These are phyloP conservation scores for Coelinius sp. DNA, from an alignment of 2,888 invertebrate species.

Conservation along the genomic window DNA sequence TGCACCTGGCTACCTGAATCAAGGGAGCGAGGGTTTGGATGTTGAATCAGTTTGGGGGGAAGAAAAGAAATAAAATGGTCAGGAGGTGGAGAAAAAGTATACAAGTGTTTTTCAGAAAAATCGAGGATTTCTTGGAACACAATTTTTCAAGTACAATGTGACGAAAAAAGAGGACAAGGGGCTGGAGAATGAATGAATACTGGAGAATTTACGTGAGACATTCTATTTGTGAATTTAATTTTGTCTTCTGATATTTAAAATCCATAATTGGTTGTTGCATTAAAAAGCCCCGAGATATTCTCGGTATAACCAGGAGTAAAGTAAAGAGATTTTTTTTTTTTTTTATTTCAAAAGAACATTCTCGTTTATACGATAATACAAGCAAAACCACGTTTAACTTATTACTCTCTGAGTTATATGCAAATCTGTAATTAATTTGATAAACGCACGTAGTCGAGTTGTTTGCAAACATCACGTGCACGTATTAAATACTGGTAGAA, in stretches of 20 bases:
- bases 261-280: conserved; percentile 44
- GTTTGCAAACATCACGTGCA: conserved; percentile 29
- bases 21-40: conserved; percentile 13
- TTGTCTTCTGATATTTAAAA: conserved; percentile 22
- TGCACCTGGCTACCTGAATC: conserved; percentile 63
- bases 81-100: not conserved
- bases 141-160: not conserved
- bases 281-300: conserved; percentile 2
- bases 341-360: conserved; percentile 4
- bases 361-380: not conserved
- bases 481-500: not conserved
- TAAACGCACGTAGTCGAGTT: conserved; percentile 45
- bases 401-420: conserved; percentile 38
- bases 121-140: conserved; percentile 17
- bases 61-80: not conserved
- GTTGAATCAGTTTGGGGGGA: conserved; percentile 15
- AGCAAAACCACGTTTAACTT: not conserved
- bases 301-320: not conserved
- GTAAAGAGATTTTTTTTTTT: conserved; percentile 1
- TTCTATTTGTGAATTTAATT: not conserved
- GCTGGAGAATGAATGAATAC: not conserved
- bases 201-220: conserved; percentile 8
- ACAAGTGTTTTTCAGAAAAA: conserved; percentile 16
- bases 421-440: conserved; percentile 56
- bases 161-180: not conserved